Base-by-base conservation (phyloP, 1,140 invertebrate species). In the Drosophila arawakana region DNA sequence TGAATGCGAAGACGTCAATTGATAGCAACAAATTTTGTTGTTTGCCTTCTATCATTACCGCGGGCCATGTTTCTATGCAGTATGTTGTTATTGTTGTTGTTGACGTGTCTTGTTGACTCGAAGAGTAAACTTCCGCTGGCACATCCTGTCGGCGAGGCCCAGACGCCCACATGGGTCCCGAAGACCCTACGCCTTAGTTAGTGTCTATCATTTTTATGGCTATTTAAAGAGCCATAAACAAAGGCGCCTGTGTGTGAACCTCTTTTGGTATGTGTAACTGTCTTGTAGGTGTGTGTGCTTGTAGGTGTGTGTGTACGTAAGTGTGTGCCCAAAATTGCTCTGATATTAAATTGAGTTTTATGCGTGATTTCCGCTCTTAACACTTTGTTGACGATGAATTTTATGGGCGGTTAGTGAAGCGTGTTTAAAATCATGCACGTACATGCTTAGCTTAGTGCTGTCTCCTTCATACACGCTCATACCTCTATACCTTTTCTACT, bases 181-280 rank as follows among this genome's bases (percentile, higher is more conserved):
- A 15, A 15, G 47, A 30, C 41, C 1, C 4, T 25, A 41, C 39
- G 37, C 43, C 18, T 47, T 57, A 69, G 66, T 70, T 72, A 71
- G 77, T 74, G 72, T 86, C 76, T 88, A 86, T 86, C 72, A 88
- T 80, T 82, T 86, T 86, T 86, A 86, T 88, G 72, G 80, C 73
- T 83, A 83, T 86, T 88, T 89, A 88, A 85, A 81, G 67, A 61
- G 73, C 50, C 71, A 76, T 85, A 86, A 85, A 85, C 78, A 76
- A 72, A 46, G 55, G 41, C 37, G 59, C 49, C 54, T 58, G 67
- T 72, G 52, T 59, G 60, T 55, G 44, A 37, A 41, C 13, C 41
- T 58, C 25, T 30, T 25, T 25, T 25, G 25, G 25, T 25, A 25
- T 25, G 25, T 50, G 8, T 55, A 34, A n/a, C n/a, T n/a, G n/a